Base-by-base conservation (phyloP, 1,140 invertebrate species). In the Adoxophyes honmai region DNA sequence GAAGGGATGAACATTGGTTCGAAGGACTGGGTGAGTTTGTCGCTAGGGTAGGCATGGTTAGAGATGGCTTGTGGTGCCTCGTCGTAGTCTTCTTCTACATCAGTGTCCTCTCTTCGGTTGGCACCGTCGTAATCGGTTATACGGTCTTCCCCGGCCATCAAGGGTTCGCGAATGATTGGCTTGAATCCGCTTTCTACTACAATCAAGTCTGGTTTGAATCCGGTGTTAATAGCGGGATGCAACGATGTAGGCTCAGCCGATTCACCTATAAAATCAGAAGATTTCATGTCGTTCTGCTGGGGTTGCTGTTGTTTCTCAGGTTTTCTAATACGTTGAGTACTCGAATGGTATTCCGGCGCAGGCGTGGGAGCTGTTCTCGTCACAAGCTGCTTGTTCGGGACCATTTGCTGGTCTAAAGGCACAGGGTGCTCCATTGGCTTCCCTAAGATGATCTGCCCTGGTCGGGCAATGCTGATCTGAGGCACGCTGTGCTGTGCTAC, bases 111-210 rank as follows among this genome's bases (percentile, higher is more conserved):
- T 14, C 89, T 79, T 74, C 91, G 86, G 39, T 91, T 90, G 21
- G 82, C 77, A 34, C 79, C 60, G 11, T 79, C 81, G 34, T 84
- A 85, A 37, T 89, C 80, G 21, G 88, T 75, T 58, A 90, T 89
- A 58, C 90, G 88, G 34, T 92, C 89, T 65, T 92, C 84, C 21
- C 81, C 82, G 5, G 84, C 80, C 78, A 90, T 88, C 52, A 90
- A 63, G 16, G 88, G 86, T 78, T 91, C 92, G 11, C 90, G 89
- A n/a, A 95, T 91, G 11, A 96, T 96, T 0, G 95, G 95, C 57
- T 93, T 94, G 68, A 96, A 96, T 0, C 95, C 95, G 52, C 94
- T 92, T 84, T 96, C 95, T 33, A 96, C 93, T 0, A 96, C 93
- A 10, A 96, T 93, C 0, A 94, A 93, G 57, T 93, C 92, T 0